Evolutionary conservation across 2,113 vertebrate species (phyloP), one percentile per base, ranked within the genome.

Genomic region (Brachyhypopomus gauderio): DNA sequence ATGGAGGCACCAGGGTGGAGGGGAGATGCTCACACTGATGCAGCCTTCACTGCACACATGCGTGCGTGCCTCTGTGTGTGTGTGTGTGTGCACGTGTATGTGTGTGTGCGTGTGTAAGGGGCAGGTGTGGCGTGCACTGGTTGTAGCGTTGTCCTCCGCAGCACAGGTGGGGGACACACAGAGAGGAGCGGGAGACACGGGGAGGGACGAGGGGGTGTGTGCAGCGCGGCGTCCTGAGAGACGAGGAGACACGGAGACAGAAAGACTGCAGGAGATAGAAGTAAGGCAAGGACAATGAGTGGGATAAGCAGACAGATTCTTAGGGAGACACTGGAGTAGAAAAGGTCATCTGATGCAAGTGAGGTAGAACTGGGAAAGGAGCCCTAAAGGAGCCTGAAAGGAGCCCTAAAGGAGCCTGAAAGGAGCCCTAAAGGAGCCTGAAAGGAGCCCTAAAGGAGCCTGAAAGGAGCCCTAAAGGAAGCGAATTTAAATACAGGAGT

Each of bases 1-100:
- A 77, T 70, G 73, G 85, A 84, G 86, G 79, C 83, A 82, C 75
- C 88, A 87, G 81, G 58, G 80, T 79, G 36, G 23, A 77, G 77
- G 82, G 52, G 80, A 73, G 23, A 69, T 82, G 64, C 12, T 0
- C 45, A 23, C 27, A 60, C 1, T 34, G 60, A 59, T 81, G 73
- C 66, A 74, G 79, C 71, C 81, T 58, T 75, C 75, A 77, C 30
- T 77, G 60, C 59, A 83, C 78, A 82, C 85, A 86, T 82, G 87
- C 88, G 30, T 30, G 30, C 30, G 30, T 30, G 30, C 30, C 30
- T 30, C 30, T 30, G 30, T 30, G 30, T 30, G 69, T 64, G 64
- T 30, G 30, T 30, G 30, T 30, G 69, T 64, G 64, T 34, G 56
- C 62, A 60, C 63, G 66, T 22, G 23, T 36, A 20, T 25, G 81